These are phyloP conservation scores for Bellardia bayeri DNA, from an alignment of 2,888 invertebrate genomes.

Conservation along the genomic window DNA sequence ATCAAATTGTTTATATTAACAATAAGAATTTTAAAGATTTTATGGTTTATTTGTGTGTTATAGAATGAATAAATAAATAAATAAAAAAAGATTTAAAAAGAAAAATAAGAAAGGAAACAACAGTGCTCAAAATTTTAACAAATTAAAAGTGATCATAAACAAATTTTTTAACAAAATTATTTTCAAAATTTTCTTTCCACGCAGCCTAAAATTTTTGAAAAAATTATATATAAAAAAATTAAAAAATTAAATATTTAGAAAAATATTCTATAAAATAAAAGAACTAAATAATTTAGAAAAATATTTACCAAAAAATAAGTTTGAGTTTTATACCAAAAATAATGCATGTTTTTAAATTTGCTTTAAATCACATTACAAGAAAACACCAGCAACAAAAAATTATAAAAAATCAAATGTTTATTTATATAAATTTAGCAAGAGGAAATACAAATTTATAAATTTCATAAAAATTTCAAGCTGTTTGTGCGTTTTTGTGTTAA, in stretches of 20 bases:
- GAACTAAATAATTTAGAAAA: no score
- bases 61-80: conserved; percentile 33
- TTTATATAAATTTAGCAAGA: not conserved
- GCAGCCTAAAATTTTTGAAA: not conserved
- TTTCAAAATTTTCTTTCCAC: not conserved
- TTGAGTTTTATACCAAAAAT: not conserved
- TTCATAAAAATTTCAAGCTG: not conserved
- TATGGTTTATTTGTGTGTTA: conserved; percentile 54
- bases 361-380: not conserved
- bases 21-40: conserved; percentile 54
- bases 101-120: conserved; percentile 18
- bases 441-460: not conserved
- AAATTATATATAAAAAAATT: not conserved
- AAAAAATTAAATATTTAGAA: not conserved
- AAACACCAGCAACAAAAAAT: not conserved
- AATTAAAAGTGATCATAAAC: conserved; percentile 33
- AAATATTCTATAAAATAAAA: not conserved
- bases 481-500: not conserved
- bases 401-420: not conserved
- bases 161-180: not conserved
- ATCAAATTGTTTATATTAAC: conserved; percentile 56
- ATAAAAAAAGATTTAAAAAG: not conserved
- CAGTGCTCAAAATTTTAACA: conserved; percentile 17
- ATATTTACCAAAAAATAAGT: no score
- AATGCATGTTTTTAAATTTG: not conserved